These are phyloP conservation scores for Cromileptes altivelis DNA, from an alignment of 2,113 vertebrate species.

Conservation along the genomic window DNA sequence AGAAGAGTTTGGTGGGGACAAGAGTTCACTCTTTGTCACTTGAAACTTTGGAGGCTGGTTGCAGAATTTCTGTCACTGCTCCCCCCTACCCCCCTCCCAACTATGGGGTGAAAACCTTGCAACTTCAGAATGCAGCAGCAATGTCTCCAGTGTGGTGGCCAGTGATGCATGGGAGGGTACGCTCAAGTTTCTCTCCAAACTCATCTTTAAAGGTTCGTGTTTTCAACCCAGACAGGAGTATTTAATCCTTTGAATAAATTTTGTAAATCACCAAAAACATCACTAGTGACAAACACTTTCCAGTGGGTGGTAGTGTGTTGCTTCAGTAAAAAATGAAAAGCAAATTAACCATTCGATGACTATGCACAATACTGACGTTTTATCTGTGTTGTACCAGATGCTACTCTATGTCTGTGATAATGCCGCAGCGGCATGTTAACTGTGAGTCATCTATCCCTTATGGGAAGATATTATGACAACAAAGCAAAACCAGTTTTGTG, in stretches of 20 bases:
- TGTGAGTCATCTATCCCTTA: slow-evolving; percentile 62
- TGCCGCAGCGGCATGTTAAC: slow-evolving; percentile 27
- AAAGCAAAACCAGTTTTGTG: slow-evolving; percentile 61
- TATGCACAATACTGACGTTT: slow-evolving; percentile 42
- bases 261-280: slow-evolving; percentile 13
- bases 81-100: background rate
- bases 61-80: slow-evolving; percentile 31
- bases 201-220: background rate
- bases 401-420: slow-evolving; percentile 43
- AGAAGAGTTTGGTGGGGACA: slow-evolving; percentile 57
- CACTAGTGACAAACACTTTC: slow-evolving; percentile 1
- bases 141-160: slow-evolving; percentile 11
- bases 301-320: slow-evolving; percentile 23
- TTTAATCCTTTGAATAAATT: slow-evolving; percentile 5
- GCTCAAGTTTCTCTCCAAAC: background rate
- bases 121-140: background rate
- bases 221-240: background rate
- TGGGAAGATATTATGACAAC: slow-evolving; percentile 68
- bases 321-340: slow-evolving; percentile 18
- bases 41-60: slow-evolving; percentile 44
- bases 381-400: slow-evolving; percentile 49
- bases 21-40: slow-evolving; percentile 58
- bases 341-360: slow-evolving; percentile 56
- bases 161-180: background rate
- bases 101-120: slow-evolving; percentile 8